Base-by-base conservation (phyloP, 2,888 invertebrate species). In the Amiota communis region DNA sequence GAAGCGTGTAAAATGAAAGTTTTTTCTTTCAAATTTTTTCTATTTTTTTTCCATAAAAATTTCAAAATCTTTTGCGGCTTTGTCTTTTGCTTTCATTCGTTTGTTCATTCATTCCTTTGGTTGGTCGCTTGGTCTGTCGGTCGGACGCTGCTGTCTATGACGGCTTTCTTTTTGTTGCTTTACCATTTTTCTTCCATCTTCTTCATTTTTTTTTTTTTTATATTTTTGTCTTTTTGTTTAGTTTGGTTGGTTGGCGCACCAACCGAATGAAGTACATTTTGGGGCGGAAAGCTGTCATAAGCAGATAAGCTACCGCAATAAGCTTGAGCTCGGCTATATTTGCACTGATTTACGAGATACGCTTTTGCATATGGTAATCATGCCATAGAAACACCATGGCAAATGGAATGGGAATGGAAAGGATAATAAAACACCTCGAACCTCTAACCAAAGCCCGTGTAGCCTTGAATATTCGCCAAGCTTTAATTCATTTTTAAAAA, bases 281-380 rank as follows among this genome's bases (percentile, higher is more conserved):
- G 36, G 81, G 82, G 85, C 87, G 86, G 85, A 87, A 88, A 88
- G 87, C 87, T 87, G 87, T 87, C 87, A 87, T 87, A 87, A 87
- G 88, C 88, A 87, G 87, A 87, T 87, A 87, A 87, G 88, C 87
- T 81, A 81, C 86, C 83, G 86, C 87, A 87, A 87, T 87, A 88
- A 88, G 88, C 88, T 76, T 75, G 81, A 82, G 81, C 83, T 76
- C 75, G 84, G 85, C 80, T 83, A 81, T 84, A 81, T 84, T 86
- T 86, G 82, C 86, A 78, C 86, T 84, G 84, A 84, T 84, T 84
- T 84, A 84, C 86, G 84, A 78, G 86, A 85, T 80, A 82, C 83
- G 76, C 75, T 80, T 84, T 85, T 86, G 86, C 84, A 84, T 84
- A 86, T 84, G 84, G 85, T 82, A 82, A 86, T 85, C 85, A 76